Evolutionary conservation across 2,113 vertebrate genomes (phyloP), one percentile per base, ranked within the genome.

Genomic region (Setophaga petechia): DNA sequence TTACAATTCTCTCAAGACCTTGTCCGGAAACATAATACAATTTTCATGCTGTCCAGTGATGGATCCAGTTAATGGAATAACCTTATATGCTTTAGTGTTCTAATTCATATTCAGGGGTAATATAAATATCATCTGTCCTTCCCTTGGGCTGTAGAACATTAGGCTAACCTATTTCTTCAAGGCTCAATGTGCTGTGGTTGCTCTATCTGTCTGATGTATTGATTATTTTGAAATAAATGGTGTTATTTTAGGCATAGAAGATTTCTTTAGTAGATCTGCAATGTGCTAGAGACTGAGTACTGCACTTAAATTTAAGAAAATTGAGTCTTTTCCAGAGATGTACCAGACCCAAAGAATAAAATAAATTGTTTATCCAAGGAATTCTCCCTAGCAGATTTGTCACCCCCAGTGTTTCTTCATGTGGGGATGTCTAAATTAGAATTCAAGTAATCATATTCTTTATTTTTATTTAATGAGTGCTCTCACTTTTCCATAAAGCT

Each of bases 1-100:
- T 94, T 95, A 96, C 52, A 87, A 94, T 94, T 97, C 92, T 94
- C 96, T 43, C 17, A 91, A 97, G 97, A 94, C 85, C 80, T 88
- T 95, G 77, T 92, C 91, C 15, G 72, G 94, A 97, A 96, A 78
- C 68, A 57, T 83, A 93, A 97, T 95, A 27, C 69, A 96, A 63
- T 95, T 94, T 95, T 96, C 89, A 88, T 94, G 77, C 63, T 85
- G 62, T 71, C 52, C 19, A 21, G 66, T 92, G 78, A 93, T 91
- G 57, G 89, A 94, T 95, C n/a, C 57, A 65, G 74, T 89, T 93
- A 96, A 96, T 96, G 94, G 90, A 88, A 85, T 93, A 95, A 92
- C 58, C 75, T 23, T 82, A 43, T 89, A 95, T 87, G 77, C 84
- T 92, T 85, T 82, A 59, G 66, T 89, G 63, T 92, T 84, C 25